Base-by-base conservation (phyloP, 37 sponge, comb jelly and placozoan genomes). In the Diacarnus erythraeanus region DNA sequence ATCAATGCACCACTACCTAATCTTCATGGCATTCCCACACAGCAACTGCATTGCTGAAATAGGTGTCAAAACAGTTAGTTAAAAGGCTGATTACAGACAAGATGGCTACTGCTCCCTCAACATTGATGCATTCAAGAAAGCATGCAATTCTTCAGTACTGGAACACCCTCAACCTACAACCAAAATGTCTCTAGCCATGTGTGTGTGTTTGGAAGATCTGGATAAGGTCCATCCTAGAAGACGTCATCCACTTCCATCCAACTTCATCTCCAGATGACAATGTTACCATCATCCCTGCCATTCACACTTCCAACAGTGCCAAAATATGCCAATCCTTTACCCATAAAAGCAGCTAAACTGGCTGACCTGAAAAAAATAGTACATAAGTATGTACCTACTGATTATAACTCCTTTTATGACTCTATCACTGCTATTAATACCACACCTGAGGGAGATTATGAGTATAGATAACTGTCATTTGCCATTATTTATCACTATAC, bases 1-100 rank as follows among this genome's bases (percentile, higher is more conserved):
- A 36, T 43, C 9, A 64, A 34, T 58, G 12, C 78, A 61, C 40
- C 78, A 61, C 40, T n/a, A 59, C 40, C 65, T 64, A 40, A 64
- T 58, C 65, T 77, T 47, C 35, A 59, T 38, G 26, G 54, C 54
- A 3, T 40, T 40, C 25, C 54, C 54, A 15, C 54, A 40, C 54
- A 72, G 54, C 74, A 72, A 40, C 30, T 40, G 25, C 74, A 43
- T 27, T 47, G 65, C 77, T 58, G 77, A 57, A 44, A 63, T 76
- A 17, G 77, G 77, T 33, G 77, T 76, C 77, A 76, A 76, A 36
- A 76, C 77, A 21, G 38, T 78, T 47, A 78, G 42, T 21, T 42
- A 56, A 31, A 33, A 66, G 54, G 65, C 65, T 31, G 42, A 67
- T 30, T 33, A 35, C 67, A 64, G 39, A 26, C 23, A 34, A 10